Evolutionary conservation across 2,888 invertebrate species (phyloP).

Genomic region (Trichacis sp.): DNA sequence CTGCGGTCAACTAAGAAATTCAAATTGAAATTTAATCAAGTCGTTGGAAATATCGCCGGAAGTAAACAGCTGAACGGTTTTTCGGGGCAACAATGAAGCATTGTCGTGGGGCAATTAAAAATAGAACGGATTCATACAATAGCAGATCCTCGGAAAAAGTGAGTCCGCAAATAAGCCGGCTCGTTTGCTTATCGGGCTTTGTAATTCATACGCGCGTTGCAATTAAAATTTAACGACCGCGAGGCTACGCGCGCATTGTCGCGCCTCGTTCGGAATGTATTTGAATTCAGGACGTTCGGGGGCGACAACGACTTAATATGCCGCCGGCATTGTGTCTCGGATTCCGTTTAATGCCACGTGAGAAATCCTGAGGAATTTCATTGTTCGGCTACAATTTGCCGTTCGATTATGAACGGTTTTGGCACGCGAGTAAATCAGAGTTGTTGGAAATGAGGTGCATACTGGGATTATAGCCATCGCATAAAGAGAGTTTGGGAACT

Average conservation of each 20-base stretch:
- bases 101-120: background rate
- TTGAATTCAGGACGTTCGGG: slow-evolving; percentile 40
- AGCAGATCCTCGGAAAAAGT: background rate
- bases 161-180: background rate
- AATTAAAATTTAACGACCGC: slow-evolving; percentile 38
- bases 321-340: slow-evolving; percentile 42
- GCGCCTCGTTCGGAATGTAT: slow-evolving; percentile 39
- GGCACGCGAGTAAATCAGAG: no score
- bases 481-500: no score
- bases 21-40: slow-evolving; percentile 24
- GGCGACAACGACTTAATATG: slow-evolving; percentile 42
- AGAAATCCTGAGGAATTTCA: slow-evolving; percentile 24
- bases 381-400: no score
- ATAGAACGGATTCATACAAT: background rate
- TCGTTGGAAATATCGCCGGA: background rate
- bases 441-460: no score
- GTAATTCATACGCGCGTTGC: slow-evolving; percentile 26
- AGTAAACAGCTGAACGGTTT: background rate
- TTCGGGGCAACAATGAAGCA: background rate
- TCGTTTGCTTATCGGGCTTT: slow-evolving; percentile 28
- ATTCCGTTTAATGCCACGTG: slow-evolving; percentile 36
- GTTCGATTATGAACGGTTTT: no score
- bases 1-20: slow-evolving; percentile 11
- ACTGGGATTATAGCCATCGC: no score
- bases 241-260: slow-evolving; percentile 18